Percentiles rank a stretch among this genome's conserved stretches.
Conservation (phyloP, 2,113 vertebrate genomes). For the Dicaeum eximium region DNA sequence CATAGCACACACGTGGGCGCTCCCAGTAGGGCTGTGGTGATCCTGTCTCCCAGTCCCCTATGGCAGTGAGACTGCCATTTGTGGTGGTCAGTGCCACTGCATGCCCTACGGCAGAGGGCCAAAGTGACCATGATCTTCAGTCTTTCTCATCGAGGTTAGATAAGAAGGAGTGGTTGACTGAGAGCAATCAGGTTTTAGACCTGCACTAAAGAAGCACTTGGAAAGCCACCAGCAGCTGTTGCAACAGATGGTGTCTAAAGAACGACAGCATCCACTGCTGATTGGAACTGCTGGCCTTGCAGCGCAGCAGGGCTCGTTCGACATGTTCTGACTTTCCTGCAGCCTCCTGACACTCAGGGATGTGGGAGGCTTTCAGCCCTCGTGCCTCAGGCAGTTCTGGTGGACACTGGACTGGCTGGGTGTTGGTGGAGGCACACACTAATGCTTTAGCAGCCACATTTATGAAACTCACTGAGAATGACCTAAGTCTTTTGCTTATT, state of each 20-base stretch:
- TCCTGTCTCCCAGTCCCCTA: not conserved
- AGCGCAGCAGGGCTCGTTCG: not conserved
- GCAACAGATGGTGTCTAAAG: constrained; percentile 44
- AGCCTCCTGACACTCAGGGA: not conserved
- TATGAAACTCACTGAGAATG: not conserved
- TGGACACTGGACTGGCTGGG: not conserved
- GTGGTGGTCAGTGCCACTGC: not conserved
- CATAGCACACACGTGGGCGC: accelerated
- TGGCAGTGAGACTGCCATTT: not conserved
- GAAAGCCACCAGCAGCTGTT: constrained; percentile 43
- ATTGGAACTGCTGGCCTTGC: not conserved
- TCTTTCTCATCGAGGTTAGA: not conserved
- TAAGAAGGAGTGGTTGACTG: not conserved
- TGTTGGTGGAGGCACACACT: not conserved
- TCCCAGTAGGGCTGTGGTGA: not conserved
- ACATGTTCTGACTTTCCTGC: not conserved
- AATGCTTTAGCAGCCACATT: not conserved
- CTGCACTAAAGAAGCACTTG: not conserved
- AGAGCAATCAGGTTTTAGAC: not conserved
- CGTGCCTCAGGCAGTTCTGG: not conserved
- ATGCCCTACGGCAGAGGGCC: not conserved
- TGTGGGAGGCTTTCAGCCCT: not conserved
- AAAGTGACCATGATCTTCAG: not conserved
- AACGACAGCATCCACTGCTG: not conserved
- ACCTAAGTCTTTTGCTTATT: not conserved